Evolutionary conservation across 2,797 vertebrate species (phyloP), one percentile per base, ranked within the genome.

Genomic region (Gymnocypris eckloni): DNA sequence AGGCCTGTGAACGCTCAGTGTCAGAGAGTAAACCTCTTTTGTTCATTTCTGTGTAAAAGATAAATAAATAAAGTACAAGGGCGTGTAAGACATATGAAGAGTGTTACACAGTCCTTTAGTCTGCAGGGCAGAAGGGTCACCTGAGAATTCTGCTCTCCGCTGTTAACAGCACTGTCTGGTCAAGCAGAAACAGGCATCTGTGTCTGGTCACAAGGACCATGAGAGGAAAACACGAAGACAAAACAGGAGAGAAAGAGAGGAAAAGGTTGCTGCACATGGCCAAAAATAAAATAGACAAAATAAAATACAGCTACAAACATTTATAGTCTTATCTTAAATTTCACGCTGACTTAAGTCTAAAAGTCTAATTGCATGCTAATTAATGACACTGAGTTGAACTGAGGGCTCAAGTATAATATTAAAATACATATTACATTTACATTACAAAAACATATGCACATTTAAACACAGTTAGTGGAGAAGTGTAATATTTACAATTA

Each of bases 151-250:
- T 67, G 82, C 84, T 81, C 84, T 87, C 48, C 43, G 69, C 71
- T 59, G 84, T 79, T 79, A 89, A 88, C 89, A 83, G 41, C 77
- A 87, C 91, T 93, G 94, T 89, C 92, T 92, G 94, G 94, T 95
- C 94, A 95, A 94, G 94, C 93, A 93, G 93, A 94, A 95, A 94
- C 93, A 93, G 93, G 93, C 91, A 93, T 94, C 91, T 95, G 93
- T 95, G 93, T 95, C 92, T 93, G 93, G 93, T 93, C 93, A 92
- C 91, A 89, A 88, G 94, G 93, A 93, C 94, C 48, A 52, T 41
- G 83, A 71, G 70, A 61, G 72, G 45, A 75, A 79, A 86, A 71
- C 69, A 45, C 41, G 48, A 83, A 43, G 70, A 8, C 59, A 81
- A 66, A 77, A 54, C 79, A n/a, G 41, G 41, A 43, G 41, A 43